Percentiles rank a stretch among this genome's conserved stretches.
Conservation (phyloP, 2,113 vertebrate genomes). For the Otus sunia region DNA sequence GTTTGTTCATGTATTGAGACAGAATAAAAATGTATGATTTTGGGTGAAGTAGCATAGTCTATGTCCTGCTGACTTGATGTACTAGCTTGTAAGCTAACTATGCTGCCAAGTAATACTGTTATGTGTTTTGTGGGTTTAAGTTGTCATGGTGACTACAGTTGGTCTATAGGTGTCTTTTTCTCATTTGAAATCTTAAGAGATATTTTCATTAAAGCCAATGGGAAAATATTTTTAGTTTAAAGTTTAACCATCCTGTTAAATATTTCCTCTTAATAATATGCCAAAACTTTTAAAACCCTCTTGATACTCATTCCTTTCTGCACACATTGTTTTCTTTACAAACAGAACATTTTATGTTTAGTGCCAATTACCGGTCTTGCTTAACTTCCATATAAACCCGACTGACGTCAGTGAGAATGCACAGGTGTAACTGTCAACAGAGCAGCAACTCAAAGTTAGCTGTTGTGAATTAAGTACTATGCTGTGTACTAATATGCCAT, state of each 20-base stretch:
- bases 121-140: background rate
- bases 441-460: background rate
- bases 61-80: background rate
- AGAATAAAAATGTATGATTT: background rate
- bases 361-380: conserved; percentile 6
- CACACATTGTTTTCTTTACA: conserved; percentile 51
- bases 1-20: background rate
- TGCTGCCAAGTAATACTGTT: background rate
- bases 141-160: conserved; percentile 4
- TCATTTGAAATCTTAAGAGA: conserved; percentile 12
- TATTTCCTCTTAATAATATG: conserved; percentile 1
- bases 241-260: conserved; percentile 15
- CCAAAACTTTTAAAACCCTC: conserved; percentile 12
- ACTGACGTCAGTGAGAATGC: background rate
- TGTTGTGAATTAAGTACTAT: background rate
- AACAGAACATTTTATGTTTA: conserved; percentile 34
- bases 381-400: background rate
- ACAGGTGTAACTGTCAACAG: background rate
- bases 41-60: background rate
- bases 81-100: background rate
- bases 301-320: conserved; percentile 25
- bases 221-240: conserved; percentile 4
- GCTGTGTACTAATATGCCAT: background rate
- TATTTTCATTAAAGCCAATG: conserved; percentile 9
- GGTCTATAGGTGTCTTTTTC: conserved; percentile 22